Percentiles rank a stretch among this genome's conserved stretches.
Evolutionary conservation across 2,113 vertebrate species (phyloP).

Genomic region (Cnemophilus loriae): DNA sequence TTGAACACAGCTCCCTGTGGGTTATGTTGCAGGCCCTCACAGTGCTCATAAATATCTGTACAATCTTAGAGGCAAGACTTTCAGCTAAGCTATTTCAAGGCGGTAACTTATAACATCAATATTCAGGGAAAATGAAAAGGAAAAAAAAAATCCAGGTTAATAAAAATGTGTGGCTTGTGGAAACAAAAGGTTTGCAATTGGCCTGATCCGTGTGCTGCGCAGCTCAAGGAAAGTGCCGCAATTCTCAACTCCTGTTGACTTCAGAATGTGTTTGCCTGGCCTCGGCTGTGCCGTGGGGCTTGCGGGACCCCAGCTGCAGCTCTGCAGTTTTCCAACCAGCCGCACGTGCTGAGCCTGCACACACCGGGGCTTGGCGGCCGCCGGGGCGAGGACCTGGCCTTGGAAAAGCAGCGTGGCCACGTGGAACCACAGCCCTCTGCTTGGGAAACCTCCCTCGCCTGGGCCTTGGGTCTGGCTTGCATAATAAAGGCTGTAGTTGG

Average conservation of each 20-base stretch:
- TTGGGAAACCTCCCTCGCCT: not conserved
- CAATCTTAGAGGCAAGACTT: not conserved
- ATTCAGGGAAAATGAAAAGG: not conserved
- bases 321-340: not conserved
- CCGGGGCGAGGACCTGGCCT: not conserved
- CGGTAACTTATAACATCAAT: not conserved
- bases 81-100: not conserved
- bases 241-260: not conserved
- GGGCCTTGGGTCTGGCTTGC: not conserved
- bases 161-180: not conserved
- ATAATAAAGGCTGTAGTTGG: not conserved
- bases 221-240: not conserved
- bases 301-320: not conserved
- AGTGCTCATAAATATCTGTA: not conserved
- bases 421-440: not conserved
- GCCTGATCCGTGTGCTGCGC: not conserved
- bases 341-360: not conserved
- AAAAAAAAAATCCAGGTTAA: not conserved
- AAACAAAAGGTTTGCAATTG: not conserved
- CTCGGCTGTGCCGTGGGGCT: not conserved
- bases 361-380: not conserved
- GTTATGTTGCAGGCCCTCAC: not conserved
- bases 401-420: fast-evolving
- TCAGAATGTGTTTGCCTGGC: not conserved
- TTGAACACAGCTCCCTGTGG: not conserved